phyloP scores from a whole-genome alignment of 2,113 vertebrate genomes.

The Bujurquina vittata region DNA sequence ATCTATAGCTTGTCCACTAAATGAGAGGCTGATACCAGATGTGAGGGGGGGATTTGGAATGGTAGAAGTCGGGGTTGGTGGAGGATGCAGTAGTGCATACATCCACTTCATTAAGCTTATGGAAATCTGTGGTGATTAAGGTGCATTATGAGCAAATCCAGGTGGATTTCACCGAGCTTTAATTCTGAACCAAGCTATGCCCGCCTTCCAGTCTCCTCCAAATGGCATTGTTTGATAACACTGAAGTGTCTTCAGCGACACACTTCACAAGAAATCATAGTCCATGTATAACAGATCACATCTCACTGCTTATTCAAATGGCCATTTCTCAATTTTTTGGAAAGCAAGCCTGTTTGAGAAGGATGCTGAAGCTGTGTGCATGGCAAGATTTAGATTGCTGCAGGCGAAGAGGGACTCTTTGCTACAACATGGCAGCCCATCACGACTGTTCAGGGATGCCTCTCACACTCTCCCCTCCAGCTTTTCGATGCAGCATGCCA shows the following conservation, averaged over 20 bases:
- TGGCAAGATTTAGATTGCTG: constrained; percentile 51
- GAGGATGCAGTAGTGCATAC: not conserved
- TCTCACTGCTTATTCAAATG: constrained; percentile 24
- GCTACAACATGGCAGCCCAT: constrained; percentile 42
- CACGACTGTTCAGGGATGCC: constrained; percentile 57
- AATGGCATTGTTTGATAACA: constrained; percentile 20
- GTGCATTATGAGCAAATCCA: constrained; percentile 11
- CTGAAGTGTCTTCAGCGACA: constrained; percentile 19
- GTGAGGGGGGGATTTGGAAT: not conserved
- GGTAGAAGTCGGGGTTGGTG: not conserved
- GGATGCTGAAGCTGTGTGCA: constrained; percentile 7
- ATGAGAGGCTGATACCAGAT: constrained; percentile 13
- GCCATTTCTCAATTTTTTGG: not conserved
- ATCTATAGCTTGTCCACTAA: not conserved
- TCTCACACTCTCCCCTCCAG: constrained; percentile 60
- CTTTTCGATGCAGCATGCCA: constrained; percentile 45
- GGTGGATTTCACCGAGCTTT: constrained; percentile 14
- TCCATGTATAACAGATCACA: constrained; percentile 7
- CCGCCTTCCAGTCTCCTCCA: not conserved
- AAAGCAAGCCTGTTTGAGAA: constrained; percentile 4
- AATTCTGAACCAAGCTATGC: constrained; percentile 1
- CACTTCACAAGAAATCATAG: constrained; percentile 13
- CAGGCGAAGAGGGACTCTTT: constrained; percentile 49
- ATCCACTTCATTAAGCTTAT: constrained; percentile 30
- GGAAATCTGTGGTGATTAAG: constrained; percentile 18